These are phyloP conservation scores for Scatophagus argus DNA, from an alignment of 2,113 vertebrate species.

Conservation along the genomic window DNA sequence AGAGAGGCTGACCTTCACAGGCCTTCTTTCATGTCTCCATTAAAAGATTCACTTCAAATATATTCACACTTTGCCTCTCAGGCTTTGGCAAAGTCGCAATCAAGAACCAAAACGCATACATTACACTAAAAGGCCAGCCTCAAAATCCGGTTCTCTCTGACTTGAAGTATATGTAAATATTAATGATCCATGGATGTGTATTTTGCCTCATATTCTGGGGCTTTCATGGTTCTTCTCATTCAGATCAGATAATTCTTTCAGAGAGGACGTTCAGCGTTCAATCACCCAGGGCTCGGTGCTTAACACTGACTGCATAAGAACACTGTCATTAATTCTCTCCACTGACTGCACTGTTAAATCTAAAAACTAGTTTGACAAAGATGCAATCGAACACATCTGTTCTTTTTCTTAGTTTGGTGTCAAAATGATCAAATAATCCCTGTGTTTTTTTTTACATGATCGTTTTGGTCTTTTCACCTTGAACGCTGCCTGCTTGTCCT, in stretches of 20 bases:
- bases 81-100: constrained; percentile 66
- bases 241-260: constrained; percentile 43
- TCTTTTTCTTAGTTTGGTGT: not conserved
- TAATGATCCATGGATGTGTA: constrained; percentile 77
- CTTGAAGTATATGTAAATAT: constrained; percentile 78
- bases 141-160: constrained; percentile 74
- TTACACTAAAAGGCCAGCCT: constrained; percentile 73
- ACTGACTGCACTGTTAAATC: not conserved
- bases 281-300: constrained; percentile 19
- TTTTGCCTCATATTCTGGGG: constrained; percentile 67
- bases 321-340: not conserved
- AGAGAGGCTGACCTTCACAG: constrained; percentile 76
- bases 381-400: not conserved
- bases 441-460: constrained; percentile 27
- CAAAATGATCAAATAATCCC: constrained; percentile 7
- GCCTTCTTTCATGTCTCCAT: constrained; percentile 70
- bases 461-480: constrained; percentile 58
- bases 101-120: constrained; percentile 75
- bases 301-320: constrained; percentile 9
- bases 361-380: constrained; percentile 7
- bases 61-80: constrained; percentile 76
- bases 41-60: constrained; percentile 78
- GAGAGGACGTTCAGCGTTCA: constrained; percentile 26
- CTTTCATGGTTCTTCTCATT: constrained; percentile 47
- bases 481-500: constrained; percentile 46